Conservation (phyloP, 1,140 invertebrate species). For the Nomia melanderi region DNA sequence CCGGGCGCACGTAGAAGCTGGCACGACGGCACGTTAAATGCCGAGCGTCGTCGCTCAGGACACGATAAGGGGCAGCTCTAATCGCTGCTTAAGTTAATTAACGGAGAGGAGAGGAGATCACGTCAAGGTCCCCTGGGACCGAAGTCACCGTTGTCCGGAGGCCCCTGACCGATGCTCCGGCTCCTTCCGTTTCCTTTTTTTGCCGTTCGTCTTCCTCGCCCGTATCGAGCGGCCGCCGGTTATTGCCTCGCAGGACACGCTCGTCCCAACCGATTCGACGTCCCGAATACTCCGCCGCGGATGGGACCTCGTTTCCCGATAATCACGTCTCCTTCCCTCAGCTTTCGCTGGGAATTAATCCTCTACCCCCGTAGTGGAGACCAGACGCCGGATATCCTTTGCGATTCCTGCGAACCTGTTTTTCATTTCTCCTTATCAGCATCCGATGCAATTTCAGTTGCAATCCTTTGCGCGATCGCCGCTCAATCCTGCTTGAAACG, state of each 20-base stretch:
- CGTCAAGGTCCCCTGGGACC: slow-evolving; percentile 30
- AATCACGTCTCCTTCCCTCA: slow-evolving; percentile 1
- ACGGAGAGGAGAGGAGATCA: slow-evolving; percentile 39
- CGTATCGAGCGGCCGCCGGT: not conserved
- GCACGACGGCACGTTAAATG: slow-evolving; percentile 40
- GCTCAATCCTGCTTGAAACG: too few species aligned
- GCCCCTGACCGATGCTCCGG: slow-evolving; percentile 8
- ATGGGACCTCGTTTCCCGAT: not conserved
- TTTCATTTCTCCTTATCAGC: too few species aligned
- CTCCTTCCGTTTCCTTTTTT: slow-evolving; percentile 3
- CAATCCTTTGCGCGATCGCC: too few species aligned
- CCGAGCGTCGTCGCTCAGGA: slow-evolving; percentile 29
- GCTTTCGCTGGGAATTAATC: slow-evolving; percentile 1
- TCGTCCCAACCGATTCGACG: not conserved
- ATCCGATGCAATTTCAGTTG: too few species aligned
- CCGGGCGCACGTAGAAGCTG: not conserved
- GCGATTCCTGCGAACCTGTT: too few species aligned
- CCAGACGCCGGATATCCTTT: not conserved
- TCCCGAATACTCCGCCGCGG: not conserved
- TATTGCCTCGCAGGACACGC: not conserved
- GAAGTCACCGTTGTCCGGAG: slow-evolving; percentile 12
- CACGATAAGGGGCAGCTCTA: slow-evolving; percentile 42
- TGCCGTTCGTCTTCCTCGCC: not conserved
- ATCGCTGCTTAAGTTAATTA: slow-evolving; percentile 58
- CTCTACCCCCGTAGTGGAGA: not conserved